Evolutionary conservation across 2,113 vertebrate genomes (phyloP).

Genomic region (Corythornis vintsioides): DNA sequence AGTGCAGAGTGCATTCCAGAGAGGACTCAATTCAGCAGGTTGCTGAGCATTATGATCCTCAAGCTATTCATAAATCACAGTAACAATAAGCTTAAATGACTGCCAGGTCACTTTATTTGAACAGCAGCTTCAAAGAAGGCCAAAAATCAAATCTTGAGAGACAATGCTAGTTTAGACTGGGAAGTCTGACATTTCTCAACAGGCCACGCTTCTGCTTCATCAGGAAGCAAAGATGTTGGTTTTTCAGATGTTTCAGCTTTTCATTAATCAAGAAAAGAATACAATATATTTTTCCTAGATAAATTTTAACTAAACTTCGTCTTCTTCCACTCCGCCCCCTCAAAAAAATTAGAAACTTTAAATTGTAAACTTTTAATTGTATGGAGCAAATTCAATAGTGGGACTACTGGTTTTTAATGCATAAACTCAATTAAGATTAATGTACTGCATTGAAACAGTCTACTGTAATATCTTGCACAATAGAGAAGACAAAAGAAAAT

Average conservation of each 20-base stretch:
- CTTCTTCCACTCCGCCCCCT: not conserved
- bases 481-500: not conserved
- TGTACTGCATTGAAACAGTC: not conserved
- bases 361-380: too few species aligned
- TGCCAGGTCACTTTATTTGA: not conserved
- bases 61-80: not conserved
- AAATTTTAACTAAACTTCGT: not conserved
- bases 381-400: not conserved
- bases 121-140: not conserved
- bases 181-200: not conserved
- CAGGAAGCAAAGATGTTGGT: not conserved
- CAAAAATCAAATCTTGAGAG: not conserved
- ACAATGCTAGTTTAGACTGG: not conserved
- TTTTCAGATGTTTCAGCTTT: not conserved
- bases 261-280: not conserved
- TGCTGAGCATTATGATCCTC: not conserved
- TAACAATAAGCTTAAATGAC: not conserved
- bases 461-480: not conserved
- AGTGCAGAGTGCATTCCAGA: not conserved
- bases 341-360: too few species aligned
- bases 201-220: not conserved
- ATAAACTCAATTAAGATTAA: not conserved
- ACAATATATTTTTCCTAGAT: not conserved
- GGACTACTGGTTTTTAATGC: not conserved
- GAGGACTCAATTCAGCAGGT: not conserved